Evolutionary conservation across 1,140 invertebrate genomes (phyloP), one percentile per base, ranked within the genome.

Genomic region (Agraylea sexmaculata): DNA sequence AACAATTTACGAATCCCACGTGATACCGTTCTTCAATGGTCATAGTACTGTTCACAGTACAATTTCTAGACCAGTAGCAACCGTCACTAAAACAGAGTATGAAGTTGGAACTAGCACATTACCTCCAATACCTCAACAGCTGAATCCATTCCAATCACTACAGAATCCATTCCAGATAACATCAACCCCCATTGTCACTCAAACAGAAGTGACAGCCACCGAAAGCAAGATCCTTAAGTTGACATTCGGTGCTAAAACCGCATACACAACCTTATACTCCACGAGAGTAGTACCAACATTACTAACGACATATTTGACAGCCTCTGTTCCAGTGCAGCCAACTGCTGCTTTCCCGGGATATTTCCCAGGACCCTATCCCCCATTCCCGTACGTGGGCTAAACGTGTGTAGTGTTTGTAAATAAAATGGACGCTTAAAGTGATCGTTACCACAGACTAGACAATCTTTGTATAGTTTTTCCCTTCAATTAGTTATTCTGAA

Each of bases 231-330:
- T 89, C 13, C 59, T 90, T 13, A 87, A 88, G 55, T 61, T 91
- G 10, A 88, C 84, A 1, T 90, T 91, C 55, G 85, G 86, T 4
- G 87, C 87, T 15, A 85, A 86, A 53, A 88, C 87, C 0, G 82
- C 86, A 0, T 84, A 83, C 52, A 90, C 87, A 1, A 89, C 85
- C 1, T 62, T 90, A 17, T 89, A 78, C 53, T 84, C 82, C 0
- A 88, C 85, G n/a, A 77, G 70, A 46, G 77, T 89, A 13, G 77
- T 89, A 15, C 86, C 86, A 11, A 90, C 86, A 1, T 69, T 80
- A 32, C 51, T 87, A 15, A 90, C 87, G 2, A 83, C 81, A 11
- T 83, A 84, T 53, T 69, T 88, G 29, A 87, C 84, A 0, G 74
- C 77, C 5, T 84, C 83, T 0, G 59, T 88, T 4, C 73, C 83